Conservation (phyloP, 2,888 invertebrate genomes). For the Ceriagrion tenellum region DNA sequence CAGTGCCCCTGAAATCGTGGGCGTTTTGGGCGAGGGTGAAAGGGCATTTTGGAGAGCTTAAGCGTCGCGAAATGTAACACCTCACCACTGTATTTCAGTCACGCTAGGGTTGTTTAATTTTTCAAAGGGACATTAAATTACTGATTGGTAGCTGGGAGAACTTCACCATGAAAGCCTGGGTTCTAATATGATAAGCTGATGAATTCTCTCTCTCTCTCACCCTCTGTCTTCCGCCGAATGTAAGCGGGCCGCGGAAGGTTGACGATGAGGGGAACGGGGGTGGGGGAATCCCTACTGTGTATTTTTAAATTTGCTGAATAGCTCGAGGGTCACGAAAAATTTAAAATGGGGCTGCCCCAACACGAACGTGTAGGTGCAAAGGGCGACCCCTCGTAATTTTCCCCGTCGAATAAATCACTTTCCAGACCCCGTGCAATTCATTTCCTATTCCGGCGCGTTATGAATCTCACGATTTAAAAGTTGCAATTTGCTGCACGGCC, state of each 20-base stretch:
- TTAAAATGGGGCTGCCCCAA: not conserved
- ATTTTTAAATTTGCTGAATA: not conserved
- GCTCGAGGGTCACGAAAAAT: not conserved
- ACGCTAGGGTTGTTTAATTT: not conserved
- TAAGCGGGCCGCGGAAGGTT: not conserved
- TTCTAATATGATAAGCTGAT: conserved; percentile 10
- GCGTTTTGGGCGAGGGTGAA: not conserved
- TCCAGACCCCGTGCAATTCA: not conserved
- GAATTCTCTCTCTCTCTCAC: not conserved
- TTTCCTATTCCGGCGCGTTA: not conserved
- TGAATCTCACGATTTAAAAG: not conserved
- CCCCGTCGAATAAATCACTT: not conserved
- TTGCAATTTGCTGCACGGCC: not conserved
- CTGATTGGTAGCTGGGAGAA: not conserved
- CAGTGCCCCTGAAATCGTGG: not conserved
- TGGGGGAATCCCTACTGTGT: not conserved
- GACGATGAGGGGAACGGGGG: not conserved
- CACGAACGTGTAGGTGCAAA: not conserved
- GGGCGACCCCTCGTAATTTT: not conserved
- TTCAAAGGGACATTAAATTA: conserved; percentile 17
- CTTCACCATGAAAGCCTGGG: not conserved
- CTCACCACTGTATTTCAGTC: not conserved
- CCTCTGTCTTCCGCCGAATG: not conserved
- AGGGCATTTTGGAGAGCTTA: not conserved
- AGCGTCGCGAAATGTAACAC: not conserved